phyloP scores from a whole-genome alignment of 1,140 invertebrate species.

The Spodoptera frugiperda region DNA sequence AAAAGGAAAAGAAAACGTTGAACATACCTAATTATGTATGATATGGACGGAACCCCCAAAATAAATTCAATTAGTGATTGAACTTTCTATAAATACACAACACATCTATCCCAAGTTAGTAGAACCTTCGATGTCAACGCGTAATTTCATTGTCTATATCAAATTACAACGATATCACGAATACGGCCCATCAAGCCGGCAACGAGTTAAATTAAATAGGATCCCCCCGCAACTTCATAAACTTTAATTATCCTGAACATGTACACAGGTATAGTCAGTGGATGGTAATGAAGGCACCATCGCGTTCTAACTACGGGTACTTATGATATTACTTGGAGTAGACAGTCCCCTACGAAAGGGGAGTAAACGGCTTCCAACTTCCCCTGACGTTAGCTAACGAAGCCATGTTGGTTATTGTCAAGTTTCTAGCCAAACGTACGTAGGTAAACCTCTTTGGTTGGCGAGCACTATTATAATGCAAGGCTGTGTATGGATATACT shows the following conservation, averaged over 20 bases:
- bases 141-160: neutral
- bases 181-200: neutral
- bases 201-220: slow-evolving; percentile 25
- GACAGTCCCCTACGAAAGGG: neutral
- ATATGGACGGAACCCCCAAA: too few species aligned
- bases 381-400: slow-evolving; percentile 4
- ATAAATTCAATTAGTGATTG: too few species aligned
- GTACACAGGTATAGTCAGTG: neutral
- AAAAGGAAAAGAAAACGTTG: too few species aligned
- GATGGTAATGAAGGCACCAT: slow-evolving; percentile 11
- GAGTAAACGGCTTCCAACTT: neutral
- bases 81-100: too few species aligned
- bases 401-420: neutral
- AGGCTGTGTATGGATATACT: neutral
- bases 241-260: slow-evolving; percentile 30
- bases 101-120: neutral
- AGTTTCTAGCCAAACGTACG: neutral
- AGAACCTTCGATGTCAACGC: neutral
- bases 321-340: slow-evolving; percentile 4
- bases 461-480: too few species aligned
- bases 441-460: too few species aligned
- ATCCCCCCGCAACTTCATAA: slow-evolving; percentile 32
- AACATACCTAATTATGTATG: too few species aligned
- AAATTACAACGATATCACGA: slow-evolving; percentile 1
- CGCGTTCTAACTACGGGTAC: neutral